Evolutionary conservation across 30 jellyfish, hydroid and myxozoan species (phyloP).

Genomic region (Catostylus mosaicus): DNA sequence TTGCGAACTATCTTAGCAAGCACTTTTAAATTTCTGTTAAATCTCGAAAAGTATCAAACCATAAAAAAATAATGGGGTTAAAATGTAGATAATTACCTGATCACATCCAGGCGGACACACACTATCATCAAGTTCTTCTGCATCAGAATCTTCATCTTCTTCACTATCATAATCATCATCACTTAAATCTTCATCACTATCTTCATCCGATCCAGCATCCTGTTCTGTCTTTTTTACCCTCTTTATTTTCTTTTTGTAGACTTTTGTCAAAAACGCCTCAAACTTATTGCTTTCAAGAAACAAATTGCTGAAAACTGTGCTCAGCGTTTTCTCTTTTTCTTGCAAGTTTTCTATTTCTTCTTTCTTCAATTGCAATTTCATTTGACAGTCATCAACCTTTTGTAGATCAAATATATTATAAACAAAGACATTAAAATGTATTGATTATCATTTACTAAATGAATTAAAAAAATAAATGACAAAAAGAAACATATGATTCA

Average conservation of each 20-base stretch:
- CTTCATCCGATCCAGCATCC: conserved; percentile 86
- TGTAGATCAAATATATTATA: background rate
- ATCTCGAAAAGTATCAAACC: no score
- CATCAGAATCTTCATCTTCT: conserved; percentile 90
- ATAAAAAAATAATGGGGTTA: no score
- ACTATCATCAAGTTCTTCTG: conserved; percentile 93
- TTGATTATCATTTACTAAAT: no score
- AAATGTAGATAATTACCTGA: conserved; percentile 78
- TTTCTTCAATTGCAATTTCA: conserved; percentile 61
- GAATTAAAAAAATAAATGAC: no score
- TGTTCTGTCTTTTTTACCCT: conserved; percentile 81
- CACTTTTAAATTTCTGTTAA: no score
- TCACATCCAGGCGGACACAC: conserved; percentile 99
- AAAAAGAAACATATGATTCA: no score
- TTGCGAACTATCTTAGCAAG: no score
- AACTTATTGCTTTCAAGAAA: conserved; percentile 92
- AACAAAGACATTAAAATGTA: background rate
- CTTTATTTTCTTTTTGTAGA: conserved; percentile 87
- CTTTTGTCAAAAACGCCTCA: conserved; percentile 90
- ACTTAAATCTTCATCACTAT: conserved; percentile 85
- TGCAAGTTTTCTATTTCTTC: conserved; percentile 85
- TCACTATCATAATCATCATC: conserved; percentile 96
- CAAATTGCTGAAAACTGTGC: conserved; percentile 66
- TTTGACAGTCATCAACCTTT: conserved; percentile 85
- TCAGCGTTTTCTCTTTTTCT: conserved; percentile 80